phyloP scores from a whole-genome alignment of 2,113 vertebrate species.

The Hydrolagus affinis region DNA sequence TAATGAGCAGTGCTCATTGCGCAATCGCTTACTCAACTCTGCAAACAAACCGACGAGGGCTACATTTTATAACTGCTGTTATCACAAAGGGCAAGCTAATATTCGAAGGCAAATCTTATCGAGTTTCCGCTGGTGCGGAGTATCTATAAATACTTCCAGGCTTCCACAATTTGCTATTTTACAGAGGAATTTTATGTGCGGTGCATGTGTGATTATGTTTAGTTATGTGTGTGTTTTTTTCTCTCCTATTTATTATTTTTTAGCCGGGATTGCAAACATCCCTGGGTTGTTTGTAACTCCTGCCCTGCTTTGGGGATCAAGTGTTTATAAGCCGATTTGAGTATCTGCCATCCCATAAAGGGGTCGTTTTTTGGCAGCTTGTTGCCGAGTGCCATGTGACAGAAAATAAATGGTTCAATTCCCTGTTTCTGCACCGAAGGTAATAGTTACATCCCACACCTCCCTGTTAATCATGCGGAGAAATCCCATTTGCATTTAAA shows the following conservation, averaged over 20 bases:
- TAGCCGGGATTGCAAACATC: neutral
- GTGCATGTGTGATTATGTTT: too few species aligned
- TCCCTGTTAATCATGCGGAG: neutral
- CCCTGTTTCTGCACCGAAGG: neutral
- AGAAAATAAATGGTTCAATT: neutral
- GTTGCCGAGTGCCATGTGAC: neutral
- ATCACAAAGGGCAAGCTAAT: constrained; percentile 7
- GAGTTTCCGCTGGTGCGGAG: constrained; percentile 18
- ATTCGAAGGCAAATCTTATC: neutral
- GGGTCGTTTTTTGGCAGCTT: neutral
- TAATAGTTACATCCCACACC: neutral
- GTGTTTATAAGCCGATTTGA: neutral
- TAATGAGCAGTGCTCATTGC: constrained; percentile 3
- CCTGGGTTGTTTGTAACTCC: neutral
- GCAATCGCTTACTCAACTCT: neutral
- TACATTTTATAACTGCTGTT: constrained; percentile 19
- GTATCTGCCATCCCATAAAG: too few species aligned
- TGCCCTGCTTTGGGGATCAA: too few species aligned
- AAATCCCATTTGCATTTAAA: neutral
- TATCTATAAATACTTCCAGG: neutral
- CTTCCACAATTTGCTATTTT: neutral
- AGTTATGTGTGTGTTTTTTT: neutral
- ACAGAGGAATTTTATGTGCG: neutral
- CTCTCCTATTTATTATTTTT: constrained; percentile 9
- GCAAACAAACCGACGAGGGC: neutral